Evolutionary conservation across 2,113 vertebrate species (phyloP).

Genomic region (Lanius collurio): DNA sequence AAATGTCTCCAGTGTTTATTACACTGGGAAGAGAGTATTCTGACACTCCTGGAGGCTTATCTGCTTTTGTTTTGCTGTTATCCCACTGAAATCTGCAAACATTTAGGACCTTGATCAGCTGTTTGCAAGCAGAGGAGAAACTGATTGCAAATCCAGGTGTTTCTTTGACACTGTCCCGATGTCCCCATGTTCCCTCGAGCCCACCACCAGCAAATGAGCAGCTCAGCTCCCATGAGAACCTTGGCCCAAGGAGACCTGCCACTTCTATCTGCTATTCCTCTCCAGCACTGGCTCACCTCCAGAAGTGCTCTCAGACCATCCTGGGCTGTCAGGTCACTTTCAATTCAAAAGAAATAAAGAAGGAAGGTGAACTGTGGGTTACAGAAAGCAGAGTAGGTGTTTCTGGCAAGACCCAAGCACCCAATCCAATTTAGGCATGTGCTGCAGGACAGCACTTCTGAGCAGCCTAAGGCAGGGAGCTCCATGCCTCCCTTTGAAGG

Average conservation of each 20-base stretch:
- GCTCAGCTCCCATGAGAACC: neutral
- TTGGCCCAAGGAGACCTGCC: neutral
- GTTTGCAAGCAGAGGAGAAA: neutral
- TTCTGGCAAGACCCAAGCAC: neutral
- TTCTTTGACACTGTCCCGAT: neutral
- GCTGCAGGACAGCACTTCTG: neutral
- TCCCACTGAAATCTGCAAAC: neutral
- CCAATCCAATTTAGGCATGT: neutral
- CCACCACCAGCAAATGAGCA: neutral
- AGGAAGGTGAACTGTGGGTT: neutral
- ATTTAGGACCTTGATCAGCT: neutral
- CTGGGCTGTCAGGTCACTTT: neutral
- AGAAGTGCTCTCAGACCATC: neutral
- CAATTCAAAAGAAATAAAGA: neutral
- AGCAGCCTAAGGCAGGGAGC: neutral
- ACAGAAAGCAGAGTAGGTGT: neutral
- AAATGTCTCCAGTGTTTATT: neutral
- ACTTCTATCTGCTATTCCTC: neutral
- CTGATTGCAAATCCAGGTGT: neutral
- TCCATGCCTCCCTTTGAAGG: conserved; percentile 35
- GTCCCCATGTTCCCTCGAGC: neutral
- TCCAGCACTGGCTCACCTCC: neutral
- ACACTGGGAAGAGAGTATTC: neutral
- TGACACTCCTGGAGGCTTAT: neutral
- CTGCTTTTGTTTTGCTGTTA: neutral